Conservation (phyloP, 2,888 invertebrate species). For the Bursaphelenchus okinawaensis region DNA sequence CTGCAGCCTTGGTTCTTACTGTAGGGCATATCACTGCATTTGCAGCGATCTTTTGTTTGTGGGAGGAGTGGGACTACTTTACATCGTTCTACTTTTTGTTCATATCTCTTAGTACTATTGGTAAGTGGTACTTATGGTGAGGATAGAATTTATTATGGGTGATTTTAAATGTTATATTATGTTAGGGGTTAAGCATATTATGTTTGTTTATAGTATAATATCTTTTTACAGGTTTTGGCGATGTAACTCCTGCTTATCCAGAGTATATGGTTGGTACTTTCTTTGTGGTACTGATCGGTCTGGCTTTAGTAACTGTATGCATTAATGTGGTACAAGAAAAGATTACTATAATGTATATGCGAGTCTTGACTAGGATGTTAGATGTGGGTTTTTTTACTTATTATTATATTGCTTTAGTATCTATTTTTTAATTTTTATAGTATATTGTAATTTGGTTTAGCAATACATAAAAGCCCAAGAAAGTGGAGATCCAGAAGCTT, state of each 20-base stretch:
- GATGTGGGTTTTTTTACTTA: constrained; percentile 31
- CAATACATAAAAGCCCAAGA: constrained; percentile 47
- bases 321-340: constrained; percentile 56
- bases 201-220: background rate
- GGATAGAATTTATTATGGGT: no score
- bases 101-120: constrained; percentile 49
- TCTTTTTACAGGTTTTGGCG: constrained; percentile 59
- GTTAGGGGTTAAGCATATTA: no score
- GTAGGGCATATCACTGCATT: constrained; percentile 81
- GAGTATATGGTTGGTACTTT: constrained; percentile 60
- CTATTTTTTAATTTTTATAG: no score
- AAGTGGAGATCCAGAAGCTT: constrained; percentile 47
- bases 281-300: constrained; percentile 43
- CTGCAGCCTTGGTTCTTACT: constrained; percentile 54
- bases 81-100: constrained; percentile 57
- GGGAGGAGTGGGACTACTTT: constrained; percentile 54
- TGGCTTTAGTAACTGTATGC: constrained; percentile 53
- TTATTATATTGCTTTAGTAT: background rate
- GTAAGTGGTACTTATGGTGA: constrained; percentile 21
- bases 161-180: no score
- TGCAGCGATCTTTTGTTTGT: constrained; percentile 71
- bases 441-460: constrained; percentile 21
- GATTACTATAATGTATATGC: constrained; percentile 45
- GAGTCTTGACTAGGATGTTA: constrained; percentile 42
- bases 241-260: constrained; percentile 61